Evolutionary conservation across 1,140 invertebrate genomes (phyloP), one percentile per base, ranked within the genome.

Genomic region (Wasmannia auropunctata): DNA sequence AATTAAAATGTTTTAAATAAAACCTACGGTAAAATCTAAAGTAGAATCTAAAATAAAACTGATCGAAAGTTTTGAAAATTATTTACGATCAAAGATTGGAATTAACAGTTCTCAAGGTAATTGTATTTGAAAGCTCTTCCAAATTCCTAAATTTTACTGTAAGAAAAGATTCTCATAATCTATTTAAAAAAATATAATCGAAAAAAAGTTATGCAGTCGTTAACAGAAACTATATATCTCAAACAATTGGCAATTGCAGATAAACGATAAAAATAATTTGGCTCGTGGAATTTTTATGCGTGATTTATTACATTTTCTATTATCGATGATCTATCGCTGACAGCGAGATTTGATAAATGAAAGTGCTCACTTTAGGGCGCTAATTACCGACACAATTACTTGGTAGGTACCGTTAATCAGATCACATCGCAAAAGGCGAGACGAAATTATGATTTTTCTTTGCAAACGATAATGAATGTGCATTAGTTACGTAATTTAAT

Each of bases 221-320:
- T 22, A 28, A 28, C 6, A 51, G 2, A 54, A 14, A 16, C 43
- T 28, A 72, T 28, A 28, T 22, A 72, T 51, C 10, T 72, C 69
- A 51, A 14, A n/a, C 16, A 70, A 70, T 46, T 22, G 5, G 28
- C n/a, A 31, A 31, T 40, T 40, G n/a, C 34, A 70, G 16, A 34
- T 46, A 34, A n/a, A 72, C 19, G 22, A 76, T 76, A 76, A 62
- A 62, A 62, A 43, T 76, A 62, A 76, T 62, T 34, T n/a, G 10
- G 16, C 1, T 62, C 31, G 11, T 34, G 28, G n/a, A 76, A 62
- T 76, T 62, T 76, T 76, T 62, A 31, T 62, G 37, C 37, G 54
- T 76, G 25, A 76, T 76, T 76, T 76, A 76, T 76, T 76, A 60
- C 54, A 76, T 62, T 76, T 43, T 76, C 54, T 60, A 76, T 76